Base-by-base conservation (phyloP, 1,140 invertebrate genomes). In the Subanguina moxae region DNA sequence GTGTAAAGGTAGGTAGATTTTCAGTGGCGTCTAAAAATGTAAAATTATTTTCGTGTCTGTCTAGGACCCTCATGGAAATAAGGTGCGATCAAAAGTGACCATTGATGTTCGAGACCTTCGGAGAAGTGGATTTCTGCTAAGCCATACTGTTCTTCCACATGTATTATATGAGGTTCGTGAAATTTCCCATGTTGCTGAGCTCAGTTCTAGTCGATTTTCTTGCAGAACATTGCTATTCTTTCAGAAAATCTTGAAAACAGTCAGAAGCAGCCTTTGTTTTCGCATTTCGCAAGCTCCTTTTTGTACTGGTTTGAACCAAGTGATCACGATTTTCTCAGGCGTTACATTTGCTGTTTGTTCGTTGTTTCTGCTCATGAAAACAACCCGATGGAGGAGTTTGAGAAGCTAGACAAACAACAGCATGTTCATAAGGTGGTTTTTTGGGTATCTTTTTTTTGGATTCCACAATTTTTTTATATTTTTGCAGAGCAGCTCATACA, bases 271-370 rank as follows among this genome's bases (percentile, higher is more conserved):
- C n/a, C n/a, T n/a, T n/a, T n/a, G n/a, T n/a, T 19, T 57, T 17
- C 42, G 8, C 58, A 42, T 21, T 75, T 75, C 57, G 25, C 43
- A 8, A 43, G 65, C 15, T 43, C 76, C 1, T 75, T 75, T 46
- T 27, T 57, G 19, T 76, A 77, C 65, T 78, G 77, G 77, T 45
- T 77, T 27, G 76, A 77, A 28, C 71, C 77, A 13, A 74, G 64
- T 1, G 66, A 80, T n/a, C 75, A 78, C 52, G 76, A 77, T 30
- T 77, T 77, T 57, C 71, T 77, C 15, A 59, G 59, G 15, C 43
- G 58, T 0, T 77, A 77, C 43, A 25, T 77, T 7, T 45, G 42
- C 23, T 79, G 74, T 23, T 64, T 77, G 21, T 77, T 77, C 25
- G 77, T 76, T 15, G 76, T 78, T 43, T 77, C 74, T 48, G 62